Conservation (phyloP, 2,888 invertebrate species). For the Chirona hameri region DNA sequence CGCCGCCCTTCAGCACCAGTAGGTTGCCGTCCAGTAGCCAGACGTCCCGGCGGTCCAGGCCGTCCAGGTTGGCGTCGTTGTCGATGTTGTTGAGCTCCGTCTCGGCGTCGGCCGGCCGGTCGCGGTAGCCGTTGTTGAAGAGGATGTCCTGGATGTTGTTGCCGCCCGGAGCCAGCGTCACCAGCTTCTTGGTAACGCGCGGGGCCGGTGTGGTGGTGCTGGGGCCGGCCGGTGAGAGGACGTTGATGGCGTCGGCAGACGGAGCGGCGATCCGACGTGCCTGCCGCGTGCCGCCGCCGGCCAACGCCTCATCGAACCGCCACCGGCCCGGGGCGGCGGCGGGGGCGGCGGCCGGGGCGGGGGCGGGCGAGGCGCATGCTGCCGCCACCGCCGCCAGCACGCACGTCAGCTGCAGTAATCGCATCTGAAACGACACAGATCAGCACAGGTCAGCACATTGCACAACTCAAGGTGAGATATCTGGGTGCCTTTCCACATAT, state of each 20-base stretch:
- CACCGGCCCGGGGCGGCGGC: constrained; percentile 6
- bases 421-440: background rate
- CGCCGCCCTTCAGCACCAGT: constrained; percentile 40
- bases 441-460: no score
- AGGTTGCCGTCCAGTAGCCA: constrained; percentile 40
- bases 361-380: background rate
- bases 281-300: background rate
- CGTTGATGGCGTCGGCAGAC: background rate
- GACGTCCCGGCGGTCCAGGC: constrained; percentile 38
- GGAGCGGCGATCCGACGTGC: background rate
- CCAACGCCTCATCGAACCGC: constrained; percentile 43
- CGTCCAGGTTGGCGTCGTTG: constrained; percentile 45
- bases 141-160: constrained; percentile 27
- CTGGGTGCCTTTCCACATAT: no score
- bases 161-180: constrained; percentile 13
- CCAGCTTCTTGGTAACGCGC: background rate
- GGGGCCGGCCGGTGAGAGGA: background rate
- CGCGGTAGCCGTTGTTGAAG: constrained; percentile 23
- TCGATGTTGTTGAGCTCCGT: constrained; percentile 5
- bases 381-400: background rate
- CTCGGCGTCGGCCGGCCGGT: background rate
- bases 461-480: no score
- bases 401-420: background rate
- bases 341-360: background rate
- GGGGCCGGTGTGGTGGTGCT: background rate